Percentiles rank a stretch among this genome's conserved stretches.
Evolutionary conservation across 2,888 invertebrate species (phyloP).

Genomic region (Drosophila bunnanda): DNA sequence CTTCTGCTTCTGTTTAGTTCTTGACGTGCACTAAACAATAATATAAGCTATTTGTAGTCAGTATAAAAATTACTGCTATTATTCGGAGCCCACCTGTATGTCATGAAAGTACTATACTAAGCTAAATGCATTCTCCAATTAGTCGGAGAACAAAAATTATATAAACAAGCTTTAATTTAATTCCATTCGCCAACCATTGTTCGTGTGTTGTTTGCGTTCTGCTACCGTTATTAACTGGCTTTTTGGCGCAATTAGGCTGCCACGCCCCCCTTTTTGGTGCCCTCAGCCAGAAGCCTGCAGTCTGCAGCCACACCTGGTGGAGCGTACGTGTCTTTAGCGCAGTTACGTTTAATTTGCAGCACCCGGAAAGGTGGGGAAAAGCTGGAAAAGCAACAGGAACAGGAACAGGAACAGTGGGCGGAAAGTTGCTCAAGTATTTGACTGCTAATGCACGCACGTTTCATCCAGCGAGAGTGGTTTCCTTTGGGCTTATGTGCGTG

Average conservation of each 20-base stretch:
- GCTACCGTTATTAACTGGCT: conserved; percentile 66
- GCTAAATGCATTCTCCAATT: conserved; percentile 14
- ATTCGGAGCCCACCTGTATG: not conserved
- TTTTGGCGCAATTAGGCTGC: conserved; percentile 72
- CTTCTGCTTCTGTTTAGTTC: not conserved
- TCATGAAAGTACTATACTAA: not conserved
- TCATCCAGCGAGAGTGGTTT: conserved; percentile 34
- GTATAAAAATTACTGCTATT: not conserved
- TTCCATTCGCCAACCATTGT: conserved; percentile 42
- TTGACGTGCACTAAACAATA: not conserved
- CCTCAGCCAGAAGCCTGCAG: conserved; percentile 13
- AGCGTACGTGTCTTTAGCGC: conserved; percentile 59
- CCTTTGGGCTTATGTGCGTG: conserved; percentile 26
- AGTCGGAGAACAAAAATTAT: conserved; percentile 38
- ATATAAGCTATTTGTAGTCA: not conserved
- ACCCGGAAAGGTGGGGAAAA: conserved; percentile 2
- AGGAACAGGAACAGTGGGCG: conserved; percentile 33
- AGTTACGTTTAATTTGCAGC: conserved; percentile 51
- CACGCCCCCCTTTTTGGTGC: conserved; percentile 21
- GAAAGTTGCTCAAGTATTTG: conserved; percentile 49
- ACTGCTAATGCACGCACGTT: conserved; percentile 64
- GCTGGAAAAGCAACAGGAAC: conserved; percentile 18
- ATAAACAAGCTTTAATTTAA: conserved; percentile 53
- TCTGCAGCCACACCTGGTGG: conserved; percentile 22
- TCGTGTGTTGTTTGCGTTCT: conserved; percentile 49